A percentile compares a stretch with the other conserved stretches of the same genome.
phyloP scores from a whole-genome alignment of 1,140 invertebrate species.

The Drosophila subobscura region DNA sequence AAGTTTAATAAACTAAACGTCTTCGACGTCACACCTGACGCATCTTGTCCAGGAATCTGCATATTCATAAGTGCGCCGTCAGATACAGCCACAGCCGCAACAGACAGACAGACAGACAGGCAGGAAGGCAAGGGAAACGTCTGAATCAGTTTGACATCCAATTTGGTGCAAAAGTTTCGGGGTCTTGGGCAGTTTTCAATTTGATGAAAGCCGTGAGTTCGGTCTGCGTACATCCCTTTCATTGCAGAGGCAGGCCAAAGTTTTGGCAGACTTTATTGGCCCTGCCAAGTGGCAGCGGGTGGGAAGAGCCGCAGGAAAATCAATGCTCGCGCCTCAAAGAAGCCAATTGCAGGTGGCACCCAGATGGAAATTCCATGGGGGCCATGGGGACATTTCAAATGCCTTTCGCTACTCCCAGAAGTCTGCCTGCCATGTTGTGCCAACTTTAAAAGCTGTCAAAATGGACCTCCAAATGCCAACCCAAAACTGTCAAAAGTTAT shows the following conservation, averaged over 20 bases:
- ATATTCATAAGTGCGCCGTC: constrained; percentile 58
- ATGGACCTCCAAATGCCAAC: constrained; percentile 53
- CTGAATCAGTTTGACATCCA: constrained; percentile 37
- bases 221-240: no score
- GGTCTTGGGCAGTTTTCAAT: constrained; percentile 53
- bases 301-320: constrained; percentile 35
- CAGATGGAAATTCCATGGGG: no score
- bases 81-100: constrained; percentile 11
- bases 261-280: constrained; percentile 39
- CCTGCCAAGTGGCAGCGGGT: constrained; percentile 13
- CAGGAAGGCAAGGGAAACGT: constrained; percentile 5
- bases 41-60: constrained; percentile 55
- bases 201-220: constrained; percentile 45
- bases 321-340: constrained; percentile 34
- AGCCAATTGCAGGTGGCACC: constrained; percentile 19
- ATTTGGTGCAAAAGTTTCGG: constrained; percentile 55
- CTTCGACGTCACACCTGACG: constrained; percentile 61
- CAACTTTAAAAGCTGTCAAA: constrained; percentile 66
- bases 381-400: not conserved
- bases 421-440: constrained; percentile 30
- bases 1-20: constrained; percentile 67
- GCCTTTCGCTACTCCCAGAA: not conserved
- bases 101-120: constrained; percentile 11
- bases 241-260: constrained; percentile 7
- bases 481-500: constrained; percentile 67